Base-by-base conservation (phyloP, 1,140 invertebrate species). In the Contarinia nasturtii region DNA sequence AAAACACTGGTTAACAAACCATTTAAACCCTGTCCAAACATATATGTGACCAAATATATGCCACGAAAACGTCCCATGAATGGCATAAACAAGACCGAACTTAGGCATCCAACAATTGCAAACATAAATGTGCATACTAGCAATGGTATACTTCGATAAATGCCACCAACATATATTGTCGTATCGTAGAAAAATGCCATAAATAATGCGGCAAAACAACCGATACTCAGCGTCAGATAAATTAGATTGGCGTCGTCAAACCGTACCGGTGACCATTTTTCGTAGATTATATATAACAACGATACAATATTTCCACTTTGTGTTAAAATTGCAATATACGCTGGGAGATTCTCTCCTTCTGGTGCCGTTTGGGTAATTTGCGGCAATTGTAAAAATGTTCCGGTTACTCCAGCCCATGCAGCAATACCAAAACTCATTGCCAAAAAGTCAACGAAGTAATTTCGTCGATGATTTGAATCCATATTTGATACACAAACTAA, bases 381-480 rank as follows among this genome's bases (percentile, higher is more conserved):
- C 0, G 91, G 90, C 44, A 94, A 65, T 64, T 95, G 86, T 40
- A 92, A 81, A 67, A 82, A 96, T 47, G 92, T 71, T 8, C 86
- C 86, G 65, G 92, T 94, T 37, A 93, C 75, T 18, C 82, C 80
- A 43, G 93, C 71, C 91, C 91, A 95, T 14, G 89, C 79, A 52
- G 81, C 80, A 15, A 91, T 73, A 18, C 89, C 90, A 67, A 91
- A 93, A 48, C 83, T 66, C 48, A 79, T 70, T 40, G 83, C 75
- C 21, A 91, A 63, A 20, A 78, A 52, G 58, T 86, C 80, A 7
- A 85, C 75, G n/a, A 73, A 27, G n/a, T 75, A 49, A 48, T 66
- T 72, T 15, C 77, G 64, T 49, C 68, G 66, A 17, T 10, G 27
- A 27, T 27, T 27, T 27, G 27, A 5, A 27, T 27, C 27, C 27